Evolutionary conservation across 2,113 vertebrate genomes (phyloP), one percentile per base, ranked within the genome.

Genomic region (Phaethornis superciliosus): DNA sequence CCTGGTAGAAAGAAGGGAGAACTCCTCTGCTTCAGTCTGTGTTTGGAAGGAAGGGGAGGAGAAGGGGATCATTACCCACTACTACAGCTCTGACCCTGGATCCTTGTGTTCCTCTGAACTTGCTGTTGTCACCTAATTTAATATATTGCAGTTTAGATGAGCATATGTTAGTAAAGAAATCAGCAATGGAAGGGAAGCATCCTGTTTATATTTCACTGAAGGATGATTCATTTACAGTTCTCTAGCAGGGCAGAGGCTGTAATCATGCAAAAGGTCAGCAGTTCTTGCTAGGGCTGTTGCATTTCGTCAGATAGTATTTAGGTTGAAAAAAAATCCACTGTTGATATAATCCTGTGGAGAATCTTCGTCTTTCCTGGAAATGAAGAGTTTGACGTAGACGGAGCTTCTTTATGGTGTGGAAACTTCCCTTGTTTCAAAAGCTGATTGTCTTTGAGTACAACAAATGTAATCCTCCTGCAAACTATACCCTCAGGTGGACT

Each of bases 141-240:
- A 88, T 83, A 87, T 33, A 13, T 15, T 82, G 68, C 77, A 71
- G 88, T 97, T 96, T 80, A 93, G 65, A 94, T 80, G 56, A 89
- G 54, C 91, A 95, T 55, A 69, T 95, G 88, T 95, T 94, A 85
- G 95, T 98, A 97, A 97, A 98, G 93, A 97, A 65, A 74, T 4
- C 80, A 10, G 91, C 78, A 96, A 95, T 90, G 94, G 78, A 96
- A 96, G 80, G 79, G 59, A 84, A 96, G 95, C 63, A 97, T 98
- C 97, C 97, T 98, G 97, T 98, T 98, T 98, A 98, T 17, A 19
- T 91, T 95, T 92, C 62, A 62, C 55, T 96, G 87, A 56, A 96
- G 72, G 35, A 85, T 92, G 91, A 97, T 74, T 92, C 71, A 91
- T 56, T 44, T 59, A 85, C 4, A 17, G 64, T 64, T 95, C 92